These are phyloP conservation scores for Galerucella calmariensis DNA, from an alignment of 2,888 invertebrate species.

Conservation along the genomic window DNA sequence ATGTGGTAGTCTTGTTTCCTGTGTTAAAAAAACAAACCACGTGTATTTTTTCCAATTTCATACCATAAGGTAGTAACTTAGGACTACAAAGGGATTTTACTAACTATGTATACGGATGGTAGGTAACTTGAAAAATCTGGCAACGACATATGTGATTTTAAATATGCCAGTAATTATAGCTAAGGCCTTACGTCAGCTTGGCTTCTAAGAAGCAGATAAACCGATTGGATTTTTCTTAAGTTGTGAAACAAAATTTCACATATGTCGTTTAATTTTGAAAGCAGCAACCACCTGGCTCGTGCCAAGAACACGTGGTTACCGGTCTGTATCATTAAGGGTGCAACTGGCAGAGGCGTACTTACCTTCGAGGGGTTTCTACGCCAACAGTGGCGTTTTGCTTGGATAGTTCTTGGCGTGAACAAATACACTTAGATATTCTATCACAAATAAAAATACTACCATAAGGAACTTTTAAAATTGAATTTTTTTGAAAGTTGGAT, in stretches of 20 bases:
- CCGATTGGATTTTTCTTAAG: slow-evolving; percentile 48
- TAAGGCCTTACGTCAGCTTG: slow-evolving; percentile 46
- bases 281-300: slow-evolving; percentile 63
- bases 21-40: slow-evolving; percentile 1
- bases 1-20: slow-evolving; percentile 1
- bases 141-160: slow-evolving; percentile 48
- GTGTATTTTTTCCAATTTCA: not conserved
- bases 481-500: not conserved
- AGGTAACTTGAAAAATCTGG: slow-evolving; percentile 43
- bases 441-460: not conserved
- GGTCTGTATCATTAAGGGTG: slow-evolving; percentile 49
- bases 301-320: slow-evolving; percentile 62
- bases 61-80: slow-evolving; percentile 4
- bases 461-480: not conserved
- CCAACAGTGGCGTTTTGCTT: slow-evolving; percentile 29
- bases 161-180: slow-evolving; percentile 47
- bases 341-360: slow-evolving; percentile 41
- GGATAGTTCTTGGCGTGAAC: slow-evolving; percentile 12
- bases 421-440: not conserved
- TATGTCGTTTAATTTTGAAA: slow-evolving; percentile 60
- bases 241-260: slow-evolving; percentile 58
- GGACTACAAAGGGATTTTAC: slow-evolving; percentile 11
- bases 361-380: slow-evolving; percentile 31
- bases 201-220: slow-evolving; percentile 39
- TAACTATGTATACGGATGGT: slow-evolving; percentile 15